Base-by-base conservation (phyloP, 2,888 invertebrate genomes). In the Chrysotoxum bicinctum region DNA sequence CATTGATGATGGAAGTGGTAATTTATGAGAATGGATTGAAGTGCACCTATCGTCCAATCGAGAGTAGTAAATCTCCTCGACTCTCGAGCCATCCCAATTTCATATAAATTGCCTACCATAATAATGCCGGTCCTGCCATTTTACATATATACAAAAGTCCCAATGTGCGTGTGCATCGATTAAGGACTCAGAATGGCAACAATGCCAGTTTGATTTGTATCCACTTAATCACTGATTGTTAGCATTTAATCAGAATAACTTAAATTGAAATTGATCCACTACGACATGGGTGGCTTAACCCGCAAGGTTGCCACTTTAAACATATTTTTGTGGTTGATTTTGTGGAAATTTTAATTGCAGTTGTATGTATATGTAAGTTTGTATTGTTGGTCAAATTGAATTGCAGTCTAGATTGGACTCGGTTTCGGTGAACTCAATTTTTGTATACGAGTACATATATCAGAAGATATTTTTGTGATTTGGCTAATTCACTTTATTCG, bases 241-340 rank as follows among this genome's bases (percentile, higher is more conserved):
- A 82, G 82, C 77, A 86, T 86, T 86, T 86, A 86, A 86, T 86
- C 86, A 82, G 78, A 86, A 86, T 86, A 86, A 86, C 82, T 86
- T 82, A 86, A 86, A 86, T 86, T 78, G 82, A 86, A 82, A 86
- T 78, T 78, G 77, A 86, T 86, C 86, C 78, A 74, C 48, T 37
- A 19, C 32, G 58, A 26, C 21, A 14, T n/a, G 23, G 30, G 9
- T 9, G 21, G 14, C 8, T 64, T 30, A 45, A 8, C 7, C 21
- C 45, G 19, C 26, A 64, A 9, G 64, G 66, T 66, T 66, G 50
- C 66, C 66, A 66, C 21, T 26, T 23, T n/a, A 43, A 40, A 40
- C 1, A 40, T 40, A 40, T 26, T 26, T 43, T 9, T 60, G 8
- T n/a, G 21, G 60, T 40, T 40, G 8, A 3, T 54, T 56, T 32